Conservation (phyloP, 1,140 invertebrate species). For the Nasonia giraulti region DNA sequence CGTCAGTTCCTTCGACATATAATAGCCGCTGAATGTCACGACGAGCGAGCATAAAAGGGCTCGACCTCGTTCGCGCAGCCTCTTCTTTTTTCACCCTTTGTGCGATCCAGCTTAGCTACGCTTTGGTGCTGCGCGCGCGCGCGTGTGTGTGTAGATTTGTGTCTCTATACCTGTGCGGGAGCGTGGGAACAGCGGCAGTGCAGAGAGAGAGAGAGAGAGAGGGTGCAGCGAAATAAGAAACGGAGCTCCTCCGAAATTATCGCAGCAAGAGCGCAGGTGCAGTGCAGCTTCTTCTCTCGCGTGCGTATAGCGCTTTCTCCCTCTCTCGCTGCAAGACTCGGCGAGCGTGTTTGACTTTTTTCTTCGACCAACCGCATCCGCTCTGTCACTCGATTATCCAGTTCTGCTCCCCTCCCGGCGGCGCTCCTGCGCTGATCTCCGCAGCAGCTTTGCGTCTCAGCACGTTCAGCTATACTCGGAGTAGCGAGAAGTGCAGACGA, state of each 20-base stretch:
- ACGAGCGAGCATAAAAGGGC: not conserved
- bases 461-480: not conserved
- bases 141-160: too few species aligned
- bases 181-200: not conserved
- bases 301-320: not conserved
- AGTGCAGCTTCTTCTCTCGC: not conserved
- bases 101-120: too few species aligned
- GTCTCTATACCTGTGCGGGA: not conserved
- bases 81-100: not conserved
- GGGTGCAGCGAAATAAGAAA: not conserved
- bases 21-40: not conserved
- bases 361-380: constrained; percentile 2
- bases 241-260: not conserved
- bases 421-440: not conserved
- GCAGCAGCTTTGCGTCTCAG: not conserved
- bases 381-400: constrained; percentile 1
- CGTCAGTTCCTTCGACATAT: not conserved
- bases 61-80: not conserved
- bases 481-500: constrained; percentile 14
- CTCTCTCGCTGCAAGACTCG: not conserved
- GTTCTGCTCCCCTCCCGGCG: not conserved
- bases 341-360: not conserved
- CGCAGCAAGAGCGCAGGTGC: not conserved
- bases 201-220: not conserved
- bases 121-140: not conserved